phyloP scores from a whole-genome alignment of 37 sponge, comb jelly and placozoan genomes.

The Amphimedon queenslandica region DNA sequence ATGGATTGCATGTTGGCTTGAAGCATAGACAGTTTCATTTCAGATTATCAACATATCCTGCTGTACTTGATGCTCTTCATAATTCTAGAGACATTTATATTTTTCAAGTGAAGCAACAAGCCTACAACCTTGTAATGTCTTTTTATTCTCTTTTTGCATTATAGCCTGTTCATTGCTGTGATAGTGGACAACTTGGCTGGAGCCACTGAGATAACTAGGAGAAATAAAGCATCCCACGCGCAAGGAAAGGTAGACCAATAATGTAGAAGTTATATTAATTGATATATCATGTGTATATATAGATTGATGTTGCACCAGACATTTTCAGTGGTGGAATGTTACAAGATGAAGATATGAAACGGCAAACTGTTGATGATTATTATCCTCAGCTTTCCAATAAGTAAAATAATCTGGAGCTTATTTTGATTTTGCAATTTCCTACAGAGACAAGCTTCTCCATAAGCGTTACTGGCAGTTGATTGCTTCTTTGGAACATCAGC shows the following conservation, averaged over 20 bases:
- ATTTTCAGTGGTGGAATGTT: not conserved
- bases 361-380: not conserved
- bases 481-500: constrained; percentile 43
- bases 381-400: too few species aligned
- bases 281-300: not conserved
- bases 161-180: constrained; percentile 88
- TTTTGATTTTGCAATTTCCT: not conserved
- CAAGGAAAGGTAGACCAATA: not conserved
- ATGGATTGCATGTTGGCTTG: not conserved
- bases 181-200: constrained; percentile 85
- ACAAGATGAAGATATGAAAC: not conserved
- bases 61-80: constrained; percentile 76
- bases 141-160: not conserved
- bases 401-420: too few species aligned
- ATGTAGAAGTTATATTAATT: not conserved
- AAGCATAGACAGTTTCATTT: not conserved
- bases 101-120: constrained; percentile 51
- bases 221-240: not conserved
- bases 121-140: not conserved
- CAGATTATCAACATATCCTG: constrained; percentile 74
- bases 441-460: constrained; percentile 17
- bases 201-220: constrained; percentile 46
- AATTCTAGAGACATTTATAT: constrained; percentile 82
- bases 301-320: not conserved
- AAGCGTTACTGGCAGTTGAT: constrained; percentile 20